A percentile compares a stretch with the other conserved stretches of the same genome.
Conservation (phyloP, 2,113 vertebrate species). For the Phocoena phocoena region DNA sequence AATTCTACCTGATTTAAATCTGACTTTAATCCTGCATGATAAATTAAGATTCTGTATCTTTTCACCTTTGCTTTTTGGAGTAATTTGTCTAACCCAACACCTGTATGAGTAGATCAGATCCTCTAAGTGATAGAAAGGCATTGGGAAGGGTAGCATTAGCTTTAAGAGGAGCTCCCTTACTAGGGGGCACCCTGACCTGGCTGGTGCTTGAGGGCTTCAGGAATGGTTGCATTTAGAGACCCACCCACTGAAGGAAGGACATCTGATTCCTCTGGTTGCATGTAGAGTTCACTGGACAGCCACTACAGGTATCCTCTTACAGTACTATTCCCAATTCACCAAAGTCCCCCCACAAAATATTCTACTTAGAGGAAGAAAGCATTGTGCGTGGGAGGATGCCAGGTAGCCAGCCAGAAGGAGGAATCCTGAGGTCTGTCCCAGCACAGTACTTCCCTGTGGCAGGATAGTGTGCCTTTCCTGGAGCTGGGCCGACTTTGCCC, state of each 20-base stretch:
- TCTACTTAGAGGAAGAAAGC: not conserved
- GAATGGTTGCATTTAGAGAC: not conserved
- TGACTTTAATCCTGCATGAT: constrained; percentile 17
- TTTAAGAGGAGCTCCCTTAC: not conserved
- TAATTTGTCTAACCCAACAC: constrained; percentile 42
- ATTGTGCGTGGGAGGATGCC: not conserved
- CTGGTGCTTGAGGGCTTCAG: not conserved
- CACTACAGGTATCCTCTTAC: not conserved
- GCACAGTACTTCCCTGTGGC: constrained; percentile 1
- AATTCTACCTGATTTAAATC: constrained; percentile 51
- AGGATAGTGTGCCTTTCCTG: not conserved
- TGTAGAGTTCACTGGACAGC: not conserved
- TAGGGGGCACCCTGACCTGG: not conserved
- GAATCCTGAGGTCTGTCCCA: not conserved
- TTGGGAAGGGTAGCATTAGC: not conserved
- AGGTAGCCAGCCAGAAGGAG: constrained; percentile 2
- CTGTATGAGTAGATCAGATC: not conserved
- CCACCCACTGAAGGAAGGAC: not conserved
- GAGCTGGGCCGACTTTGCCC: constrained; percentile 54
- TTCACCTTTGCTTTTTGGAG: constrained; percentile 31
- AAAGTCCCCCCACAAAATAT: not conserved
- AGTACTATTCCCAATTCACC: not conserved
- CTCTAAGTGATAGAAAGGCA: not conserved
- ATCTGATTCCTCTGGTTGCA: not conserved
- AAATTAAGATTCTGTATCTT: constrained; percentile 38